These are phyloP conservation scores for Anser brachyrhynchus DNA, from an alignment of 2,113 vertebrate species.

Conservation along the genomic window DNA sequence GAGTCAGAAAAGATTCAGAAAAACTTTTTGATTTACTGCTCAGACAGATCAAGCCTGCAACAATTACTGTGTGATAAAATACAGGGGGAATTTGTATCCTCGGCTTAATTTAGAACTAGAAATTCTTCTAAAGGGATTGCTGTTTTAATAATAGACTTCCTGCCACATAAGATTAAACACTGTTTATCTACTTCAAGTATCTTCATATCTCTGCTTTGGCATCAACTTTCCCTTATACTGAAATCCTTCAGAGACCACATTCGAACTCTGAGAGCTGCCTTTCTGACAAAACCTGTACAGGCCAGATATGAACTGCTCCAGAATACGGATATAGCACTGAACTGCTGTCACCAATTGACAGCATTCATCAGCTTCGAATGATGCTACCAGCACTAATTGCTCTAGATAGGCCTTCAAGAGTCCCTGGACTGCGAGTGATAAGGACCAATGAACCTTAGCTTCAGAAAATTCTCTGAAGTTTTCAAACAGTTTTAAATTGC, in stretches of 20 bases:
- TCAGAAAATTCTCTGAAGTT: conserved; percentile 1
- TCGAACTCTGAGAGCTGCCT: not conserved
- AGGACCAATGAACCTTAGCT: not conserved
- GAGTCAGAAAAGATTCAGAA: not conserved
- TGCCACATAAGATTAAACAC: conserved; percentile 22
- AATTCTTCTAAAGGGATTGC: conserved; percentile 8
- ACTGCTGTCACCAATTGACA: conserved; percentile 12
- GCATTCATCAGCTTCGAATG: not conserved
- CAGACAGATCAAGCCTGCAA: not conserved
- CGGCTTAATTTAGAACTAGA: conserved; percentile 24
- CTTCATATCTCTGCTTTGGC: not conserved
- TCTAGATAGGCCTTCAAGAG: not conserved
- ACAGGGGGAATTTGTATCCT: not conserved
- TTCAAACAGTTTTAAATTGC: not conserved
- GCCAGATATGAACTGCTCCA: not conserved
- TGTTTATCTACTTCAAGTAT: conserved; percentile 35
- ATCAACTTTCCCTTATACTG: not conserved
- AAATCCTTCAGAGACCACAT: conserved; percentile 23
- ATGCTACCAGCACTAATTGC: not conserved
- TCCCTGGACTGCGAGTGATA: not conserved
- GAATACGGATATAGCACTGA: not conserved
- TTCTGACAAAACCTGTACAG: not conserved
- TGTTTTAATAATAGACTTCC: conserved; percentile 48
- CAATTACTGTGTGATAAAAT: conserved; percentile 36
- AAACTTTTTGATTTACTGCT: not conserved